A percentile compares a stretch with the other conserved stretches of the same genome.
Evolutionary conservation across 92 coral and sea anemone genomes (phyloP).

Genomic region (Porites evermanni): DNA sequence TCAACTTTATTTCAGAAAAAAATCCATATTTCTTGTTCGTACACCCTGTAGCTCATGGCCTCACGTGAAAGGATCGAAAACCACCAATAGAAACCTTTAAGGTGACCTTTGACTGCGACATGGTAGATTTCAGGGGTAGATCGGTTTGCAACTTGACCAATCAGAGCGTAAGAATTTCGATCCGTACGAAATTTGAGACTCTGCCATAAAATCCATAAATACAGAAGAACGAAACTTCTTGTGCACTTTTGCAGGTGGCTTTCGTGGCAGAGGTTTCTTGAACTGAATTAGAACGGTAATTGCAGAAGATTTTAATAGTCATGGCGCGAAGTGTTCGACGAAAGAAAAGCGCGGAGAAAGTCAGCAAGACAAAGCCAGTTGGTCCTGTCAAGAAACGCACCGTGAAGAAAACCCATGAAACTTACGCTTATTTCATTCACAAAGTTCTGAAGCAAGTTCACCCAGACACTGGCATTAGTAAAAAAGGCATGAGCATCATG

Average conservation of each 20-base stretch:
- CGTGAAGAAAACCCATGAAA: background rate
- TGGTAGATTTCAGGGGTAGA: too few species aligned
- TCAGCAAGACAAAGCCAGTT: background rate
- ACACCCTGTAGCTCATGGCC: too few species aligned
- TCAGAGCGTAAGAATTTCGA: background rate
- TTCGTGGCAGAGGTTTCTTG: too few species aligned
- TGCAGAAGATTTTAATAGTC: too few species aligned
- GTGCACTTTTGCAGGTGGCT: too few species aligned
- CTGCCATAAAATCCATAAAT: background rate
- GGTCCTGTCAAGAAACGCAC: background rate
- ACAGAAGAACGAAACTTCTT: background rate
- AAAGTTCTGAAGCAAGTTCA: slow-evolving; percentile 59
- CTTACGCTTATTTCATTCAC: background rate
- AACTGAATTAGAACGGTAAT: too few species aligned
- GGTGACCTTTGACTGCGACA: background rate
- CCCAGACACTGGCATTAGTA: slow-evolving; percentile 75
- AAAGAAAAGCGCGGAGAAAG: background rate
- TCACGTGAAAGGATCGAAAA: slow-evolving; percentile 17
- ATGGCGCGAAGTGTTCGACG: background rate
- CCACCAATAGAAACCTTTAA: slow-evolving; percentile 3
- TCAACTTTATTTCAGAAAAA: too few species aligned
- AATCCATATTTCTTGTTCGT: too few species aligned
- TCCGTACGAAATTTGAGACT: background rate
- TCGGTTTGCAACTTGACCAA: background rate
- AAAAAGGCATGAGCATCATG: slow-evolving; percentile 82